Evolutionary conservation across 2,113 vertebrate genomes (phyloP), one percentile per base, ranked within the genome.

Genomic region (Saimiri boliviensis): DNA sequence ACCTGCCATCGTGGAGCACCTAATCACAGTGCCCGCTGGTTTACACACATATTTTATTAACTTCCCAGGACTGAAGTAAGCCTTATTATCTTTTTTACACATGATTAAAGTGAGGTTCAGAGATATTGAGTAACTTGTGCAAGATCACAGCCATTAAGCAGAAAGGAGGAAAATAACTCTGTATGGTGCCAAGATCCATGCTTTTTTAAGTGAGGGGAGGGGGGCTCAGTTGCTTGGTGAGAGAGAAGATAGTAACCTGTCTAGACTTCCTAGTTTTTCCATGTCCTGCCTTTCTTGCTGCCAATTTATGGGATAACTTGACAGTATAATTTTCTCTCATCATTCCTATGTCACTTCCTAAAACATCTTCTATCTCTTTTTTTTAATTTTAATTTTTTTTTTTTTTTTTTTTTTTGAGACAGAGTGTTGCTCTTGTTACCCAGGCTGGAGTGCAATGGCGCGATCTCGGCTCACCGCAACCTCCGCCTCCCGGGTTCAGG

Each of bases 321-420:
- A 86, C 21, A 86, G 17, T 70, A 37, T 27, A 52, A n/a, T 94
- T 97, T 83, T 90, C 49, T 92, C 70, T 93, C 40, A 60, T 66
- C 37, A 40, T 84, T 95, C 63, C n/a, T 68, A 42, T 40, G 32
- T 87, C 58, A 73, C 21, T 58, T 95, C 74, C 25, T 17, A 63
- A 60, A 83, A 19, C 7, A 40, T 56, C 47, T 73, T 30, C 76
- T 68, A 16, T 52, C 17, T 52, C 20, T 52, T 52, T 52, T 52
- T 52, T 52, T 52, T 10, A 47, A 10, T 52, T 52, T 52, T 49
- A 49, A 49, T 49, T n/a, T n/a, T n/a, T n/a, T n/a, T n/a, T n/a
- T n/a, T n/a, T n/a, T n/a, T n/a, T n/a, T n/a, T n/a, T n/a, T n/a
- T n/a, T n/a, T n/a, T n/a, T n/a, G n/a, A n/a, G n/a, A n/a, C n/a